phyloP scores from a whole-genome alignment of 2,797 vertebrate species.

The Enteromius trimaculatus region DNA sequence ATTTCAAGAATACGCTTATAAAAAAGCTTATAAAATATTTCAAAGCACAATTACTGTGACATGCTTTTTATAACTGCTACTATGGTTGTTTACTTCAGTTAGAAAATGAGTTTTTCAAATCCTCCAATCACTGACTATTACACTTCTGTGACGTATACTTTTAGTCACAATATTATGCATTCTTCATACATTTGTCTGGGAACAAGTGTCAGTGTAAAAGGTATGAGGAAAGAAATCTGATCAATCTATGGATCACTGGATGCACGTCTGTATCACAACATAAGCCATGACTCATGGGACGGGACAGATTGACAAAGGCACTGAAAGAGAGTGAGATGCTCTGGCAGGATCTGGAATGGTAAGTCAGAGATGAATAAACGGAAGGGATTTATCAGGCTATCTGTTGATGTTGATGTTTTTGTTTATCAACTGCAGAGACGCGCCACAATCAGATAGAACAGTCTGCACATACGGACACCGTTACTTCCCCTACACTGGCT shows the following conservation, averaged over 20 bases:
- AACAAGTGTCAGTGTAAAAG: constrained; percentile 41
- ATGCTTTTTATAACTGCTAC: neutral
- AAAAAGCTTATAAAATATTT: neutral
- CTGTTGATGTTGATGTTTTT: constrained; percentile 53
- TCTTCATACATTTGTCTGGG: constrained; percentile 1
- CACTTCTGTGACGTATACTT: neutral
- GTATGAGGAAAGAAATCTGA: constrained; percentile 52
- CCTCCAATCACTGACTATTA: neutral
- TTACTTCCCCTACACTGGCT: constrained; percentile 28
- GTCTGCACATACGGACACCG: constrained; percentile 26
- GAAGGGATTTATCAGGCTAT: constrained; percentile 58
- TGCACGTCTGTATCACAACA: constrained; percentile 28
- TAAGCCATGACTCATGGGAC: constrained; percentile 1
- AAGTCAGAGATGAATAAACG: constrained; percentile 48
- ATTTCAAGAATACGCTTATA: neutral
- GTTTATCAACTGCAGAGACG: constrained; percentile 55
- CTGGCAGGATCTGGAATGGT: constrained; percentile 42
- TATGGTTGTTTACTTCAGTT: neutral
- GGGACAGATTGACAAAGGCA: constrained; percentile 25
- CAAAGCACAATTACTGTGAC: neutral
- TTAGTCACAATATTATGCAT: constrained; percentile 9
- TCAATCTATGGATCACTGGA: constrained; percentile 42
- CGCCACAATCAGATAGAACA: constrained; percentile 59
- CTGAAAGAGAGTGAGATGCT: constrained; percentile 42
- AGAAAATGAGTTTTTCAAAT: neutral